Percentiles rank a stretch among this genome's conserved stretches.
These are phyloP conservation scores for Taxidea taxus DNA, from an alignment of 2,113 vertebrate genomes.

Conservation along the genomic window DNA sequence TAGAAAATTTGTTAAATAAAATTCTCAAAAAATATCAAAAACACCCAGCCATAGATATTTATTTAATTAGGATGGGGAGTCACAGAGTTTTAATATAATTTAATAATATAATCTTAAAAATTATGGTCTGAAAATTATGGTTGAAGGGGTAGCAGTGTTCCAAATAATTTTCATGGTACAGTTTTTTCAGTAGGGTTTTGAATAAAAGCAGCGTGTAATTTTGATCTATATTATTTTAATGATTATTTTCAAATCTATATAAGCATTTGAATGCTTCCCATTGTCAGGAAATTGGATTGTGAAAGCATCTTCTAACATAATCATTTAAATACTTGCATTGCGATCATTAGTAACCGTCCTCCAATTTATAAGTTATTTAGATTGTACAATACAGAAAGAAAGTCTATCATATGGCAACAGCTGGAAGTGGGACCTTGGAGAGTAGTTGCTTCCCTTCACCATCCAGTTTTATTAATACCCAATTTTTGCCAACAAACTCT, in stretches of 20 bases:
- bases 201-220: not conserved
- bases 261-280: not conserved
- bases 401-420: not conserved
- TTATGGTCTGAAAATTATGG: not conserved
- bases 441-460: not conserved
- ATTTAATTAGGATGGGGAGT: not conserved
- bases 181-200: conserved; percentile 14
- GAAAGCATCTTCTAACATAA: not conserved
- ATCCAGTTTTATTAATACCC: not conserved
- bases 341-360: not conserved
- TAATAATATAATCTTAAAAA: not conserved
- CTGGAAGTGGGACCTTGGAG: not conserved
- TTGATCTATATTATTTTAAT: not conserved
- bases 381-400: not conserved
- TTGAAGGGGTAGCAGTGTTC: not conserved
- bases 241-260: not conserved
- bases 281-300: not conserved
- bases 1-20: conserved; percentile 4
- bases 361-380: not conserved
- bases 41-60: not conserved
- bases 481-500: not conserved
- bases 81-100: conserved; percentile 19
- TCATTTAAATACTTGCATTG: not conserved
- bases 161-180: conserved; percentile 1
- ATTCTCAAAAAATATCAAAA: not conserved